phyloP scores from a whole-genome alignment of 2,797 vertebrate genomes.

The Philypnodon macrostomus region DNA sequence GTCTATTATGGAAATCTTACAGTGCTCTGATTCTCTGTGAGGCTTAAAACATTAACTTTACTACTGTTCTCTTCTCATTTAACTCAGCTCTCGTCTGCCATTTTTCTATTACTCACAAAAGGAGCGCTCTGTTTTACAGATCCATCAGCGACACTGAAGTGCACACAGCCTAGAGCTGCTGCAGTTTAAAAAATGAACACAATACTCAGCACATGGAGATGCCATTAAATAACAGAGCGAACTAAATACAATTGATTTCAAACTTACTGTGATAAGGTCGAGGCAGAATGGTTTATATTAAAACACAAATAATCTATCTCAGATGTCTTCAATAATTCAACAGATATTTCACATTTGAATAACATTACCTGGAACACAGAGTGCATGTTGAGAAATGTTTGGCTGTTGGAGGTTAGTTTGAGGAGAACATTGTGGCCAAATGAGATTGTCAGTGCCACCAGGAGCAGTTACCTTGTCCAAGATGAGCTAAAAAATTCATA shows the following conservation, averaged over 20 bases:
- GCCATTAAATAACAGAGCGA: constrained; percentile 2
- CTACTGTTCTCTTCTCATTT: constrained; percentile 26
- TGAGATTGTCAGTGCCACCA: constrained; percentile 51
- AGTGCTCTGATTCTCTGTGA: constrained; percentile 15
- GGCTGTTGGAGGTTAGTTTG: constrained; percentile 39
- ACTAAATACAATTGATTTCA: constrained; percentile 20
- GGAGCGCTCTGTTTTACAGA: constrained; percentile 20
- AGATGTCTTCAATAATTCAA: not conserved
- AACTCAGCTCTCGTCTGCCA: constrained; percentile 14
- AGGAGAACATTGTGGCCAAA: constrained; percentile 45
- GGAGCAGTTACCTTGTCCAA: constrained; percentile 52
- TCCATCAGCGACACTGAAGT: constrained; percentile 25
- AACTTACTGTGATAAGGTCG: constrained; percentile 3
- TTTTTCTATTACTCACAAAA: constrained; percentile 32
- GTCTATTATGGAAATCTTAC: constrained; percentile 22
- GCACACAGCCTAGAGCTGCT: constrained; percentile 13
- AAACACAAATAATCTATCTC: not conserved
- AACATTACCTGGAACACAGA: constrained; percentile 2
- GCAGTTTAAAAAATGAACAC: constrained; percentile 23
- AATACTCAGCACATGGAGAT: not conserved
- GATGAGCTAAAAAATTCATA: constrained; percentile 77
- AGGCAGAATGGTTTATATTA: not conserved
- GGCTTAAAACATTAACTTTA: constrained; percentile 27
- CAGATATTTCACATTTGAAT: constrained; percentile 14
- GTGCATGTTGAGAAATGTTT: constrained; percentile 31